Evolutionary conservation across 2,888 invertebrate species (phyloP).

Genomic region (Punctoribates punctum): DNA sequence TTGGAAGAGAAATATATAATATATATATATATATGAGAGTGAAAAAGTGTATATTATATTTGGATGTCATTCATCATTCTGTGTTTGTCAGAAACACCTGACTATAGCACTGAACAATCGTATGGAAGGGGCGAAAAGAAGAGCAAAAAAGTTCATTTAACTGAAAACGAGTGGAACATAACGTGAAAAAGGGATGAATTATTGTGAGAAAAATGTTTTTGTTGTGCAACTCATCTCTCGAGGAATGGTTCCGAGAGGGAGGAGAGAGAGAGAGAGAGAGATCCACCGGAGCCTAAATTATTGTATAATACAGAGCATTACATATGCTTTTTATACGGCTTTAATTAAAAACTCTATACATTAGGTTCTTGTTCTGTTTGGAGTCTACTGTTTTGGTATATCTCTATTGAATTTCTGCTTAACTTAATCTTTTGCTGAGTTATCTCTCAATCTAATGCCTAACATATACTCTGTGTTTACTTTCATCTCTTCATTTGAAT

Average conservation of each 20-base stretch:
- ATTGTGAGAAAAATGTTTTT: conserved; percentile 4
- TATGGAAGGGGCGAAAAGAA: too few relatives aligned
- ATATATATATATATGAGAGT: background rate
- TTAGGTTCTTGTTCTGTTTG: too few relatives aligned
- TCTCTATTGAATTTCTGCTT: background rate
- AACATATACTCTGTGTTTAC: background rate
- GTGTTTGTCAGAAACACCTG: conserved; percentile 36
- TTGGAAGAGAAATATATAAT: too few relatives aligned
- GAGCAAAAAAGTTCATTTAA: background rate
- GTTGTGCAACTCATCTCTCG: background rate
- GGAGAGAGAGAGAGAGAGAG: background rate
- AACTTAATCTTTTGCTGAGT: conserved; percentile 1
- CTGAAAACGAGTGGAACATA: conserved; percentile 10
- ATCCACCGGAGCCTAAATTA: conserved; percentile 8
- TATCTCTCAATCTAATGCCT: background rate
- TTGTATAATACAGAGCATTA: background rate
- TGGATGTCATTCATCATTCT: conserved; percentile 29
- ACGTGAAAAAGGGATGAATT: conserved; percentile 27
- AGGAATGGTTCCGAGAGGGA: background rate
- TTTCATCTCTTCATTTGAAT: background rate
- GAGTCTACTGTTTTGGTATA: background rate
- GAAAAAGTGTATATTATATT: conserved; percentile 5
- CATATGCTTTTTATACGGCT: background rate
- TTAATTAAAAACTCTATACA: conserved; percentile 24
- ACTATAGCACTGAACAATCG: background rate